These are phyloP conservation scores for Diorhabda carinulata DNA, from an alignment of 1,140 invertebrate species.

Conservation along the genomic window DNA sequence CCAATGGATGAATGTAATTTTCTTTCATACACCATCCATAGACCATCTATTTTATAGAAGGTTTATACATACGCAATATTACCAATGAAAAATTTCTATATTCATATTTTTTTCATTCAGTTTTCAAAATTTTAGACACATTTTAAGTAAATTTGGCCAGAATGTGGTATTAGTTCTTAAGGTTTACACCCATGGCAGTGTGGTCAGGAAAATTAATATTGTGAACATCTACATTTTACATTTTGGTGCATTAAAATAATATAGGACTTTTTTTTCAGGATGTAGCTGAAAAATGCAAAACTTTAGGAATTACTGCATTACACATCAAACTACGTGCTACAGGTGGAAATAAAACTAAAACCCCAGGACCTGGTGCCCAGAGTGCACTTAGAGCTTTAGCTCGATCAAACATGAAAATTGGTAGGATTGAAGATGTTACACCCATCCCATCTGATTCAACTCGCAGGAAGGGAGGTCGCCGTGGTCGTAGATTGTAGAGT, in stretches of 20 bases:
- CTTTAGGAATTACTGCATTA: constrained; percentile 92
- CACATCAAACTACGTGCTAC: constrained; percentile 98
- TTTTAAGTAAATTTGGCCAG: neutral
- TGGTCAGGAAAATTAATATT: no score
- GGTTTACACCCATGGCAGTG: no score
- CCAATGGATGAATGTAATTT: no score
- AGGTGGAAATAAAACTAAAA: constrained; percentile 97
- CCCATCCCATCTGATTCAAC: constrained; percentile 99
- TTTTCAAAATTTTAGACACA: no score
- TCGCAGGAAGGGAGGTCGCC: constrained; percentile 97
- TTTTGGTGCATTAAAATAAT: no score
- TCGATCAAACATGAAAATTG: constrained; percentile 98
- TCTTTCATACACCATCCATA: no score
- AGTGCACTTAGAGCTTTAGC: constrained; percentile 96
- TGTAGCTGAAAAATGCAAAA: constrained; percentile 98
- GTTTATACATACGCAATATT: no score
- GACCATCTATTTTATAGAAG: no score
- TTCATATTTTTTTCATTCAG: no score
- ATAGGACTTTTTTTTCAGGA: constrained; percentile 61
- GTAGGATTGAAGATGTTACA: constrained; percentile 98
- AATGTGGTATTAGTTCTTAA: neutral
- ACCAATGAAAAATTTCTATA: no score
- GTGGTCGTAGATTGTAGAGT: constrained; percentile 95
- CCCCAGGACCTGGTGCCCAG: constrained; percentile 97
- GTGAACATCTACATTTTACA: no score